Evolutionary conservation across 2,797 vertebrate genomes (phyloP).

Genomic region (Galago senegalensis): DNA sequence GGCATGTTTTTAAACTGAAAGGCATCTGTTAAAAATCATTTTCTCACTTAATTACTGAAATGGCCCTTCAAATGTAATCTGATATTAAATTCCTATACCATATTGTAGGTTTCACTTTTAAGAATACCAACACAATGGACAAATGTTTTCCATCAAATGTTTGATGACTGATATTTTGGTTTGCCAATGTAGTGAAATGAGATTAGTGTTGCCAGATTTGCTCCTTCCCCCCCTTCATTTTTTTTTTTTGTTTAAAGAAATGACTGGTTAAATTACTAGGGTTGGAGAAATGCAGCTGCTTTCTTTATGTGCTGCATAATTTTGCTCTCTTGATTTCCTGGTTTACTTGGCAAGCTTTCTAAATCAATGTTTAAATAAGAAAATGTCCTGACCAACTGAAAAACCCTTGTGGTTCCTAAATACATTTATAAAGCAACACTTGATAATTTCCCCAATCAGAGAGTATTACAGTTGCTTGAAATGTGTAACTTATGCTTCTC

Average conservation of each 20-base stretch:
- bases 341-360: conserved; percentile 85
- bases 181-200: conserved; percentile 77
- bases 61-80: conserved; percentile 73
- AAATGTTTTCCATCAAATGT: conserved; percentile 68
- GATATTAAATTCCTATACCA: conserved; percentile 79
- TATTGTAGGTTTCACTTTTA: conserved; percentile 79
- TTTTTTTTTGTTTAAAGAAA: conserved; percentile 83
- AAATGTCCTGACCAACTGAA: conserved; percentile 81
- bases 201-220: conserved; percentile 78
- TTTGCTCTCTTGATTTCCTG: conserved; percentile 83
- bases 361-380: conserved; percentile 85
- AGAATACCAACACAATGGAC: conserved; percentile 71
- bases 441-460: conserved; percentile 82
- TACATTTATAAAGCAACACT: conserved; percentile 81
- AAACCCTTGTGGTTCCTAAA: conserved; percentile 82
- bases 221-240: conserved; percentile 56
- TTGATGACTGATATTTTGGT: conserved; percentile 75
- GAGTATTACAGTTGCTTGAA: conserved; percentile 63
- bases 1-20: conserved; percentile 72
- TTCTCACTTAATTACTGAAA: conserved; percentile 79
- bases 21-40: conserved; percentile 81
- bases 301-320: conserved; percentile 81
- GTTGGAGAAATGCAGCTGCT: conserved; percentile 78
- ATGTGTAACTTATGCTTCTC: conserved; percentile 61
- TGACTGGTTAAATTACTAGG: conserved; percentile 79